Conservation (phyloP, 2,113 vertebrate species). For the Sula dactylatra region DNA sequence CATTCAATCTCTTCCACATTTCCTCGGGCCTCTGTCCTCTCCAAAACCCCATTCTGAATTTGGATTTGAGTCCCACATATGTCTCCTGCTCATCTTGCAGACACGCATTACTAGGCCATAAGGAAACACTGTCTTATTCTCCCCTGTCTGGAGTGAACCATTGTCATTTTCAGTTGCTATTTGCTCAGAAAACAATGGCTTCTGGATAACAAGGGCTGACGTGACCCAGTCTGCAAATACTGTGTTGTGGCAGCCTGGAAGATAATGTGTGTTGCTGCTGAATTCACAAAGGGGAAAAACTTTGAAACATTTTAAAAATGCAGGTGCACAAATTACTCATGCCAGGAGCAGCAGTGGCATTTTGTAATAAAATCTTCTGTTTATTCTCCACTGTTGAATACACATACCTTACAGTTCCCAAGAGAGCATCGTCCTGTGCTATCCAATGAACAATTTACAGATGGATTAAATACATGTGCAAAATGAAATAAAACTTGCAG, state of each 20-base stretch:
- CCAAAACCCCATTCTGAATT: neutral
- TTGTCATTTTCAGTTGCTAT: constrained; percentile 54
- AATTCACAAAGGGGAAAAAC: constrained; percentile 77
- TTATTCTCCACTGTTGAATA: constrained; percentile 80
- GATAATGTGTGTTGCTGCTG: constrained; percentile 65
- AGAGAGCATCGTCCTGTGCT: constrained; percentile 58
- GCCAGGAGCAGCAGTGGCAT: constrained; percentile 78
- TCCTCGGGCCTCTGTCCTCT: neutral
- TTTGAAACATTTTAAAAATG: constrained; percentile 84
- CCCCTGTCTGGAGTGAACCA: neutral
- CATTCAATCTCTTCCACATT: neutral
- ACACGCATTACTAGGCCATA: neutral
- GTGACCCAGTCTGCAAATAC: constrained; percentile 69
- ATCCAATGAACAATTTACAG: constrained; percentile 71
- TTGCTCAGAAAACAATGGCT: constrained; percentile 63
- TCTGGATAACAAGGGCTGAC: constrained; percentile 61
- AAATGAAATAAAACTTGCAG: constrained; percentile 71
- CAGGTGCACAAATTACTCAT: constrained; percentile 85
- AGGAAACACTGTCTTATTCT: neutral
- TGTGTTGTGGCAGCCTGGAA: constrained; percentile 72
- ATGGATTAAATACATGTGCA: constrained; percentile 73
- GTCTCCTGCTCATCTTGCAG: neutral
- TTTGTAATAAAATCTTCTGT: constrained; percentile 83
- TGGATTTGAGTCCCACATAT: neutral
- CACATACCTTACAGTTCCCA: constrained; percentile 76